Base-by-base conservation (phyloP, 2,113 vertebrate species). In the Saiga tatarica region DNA sequence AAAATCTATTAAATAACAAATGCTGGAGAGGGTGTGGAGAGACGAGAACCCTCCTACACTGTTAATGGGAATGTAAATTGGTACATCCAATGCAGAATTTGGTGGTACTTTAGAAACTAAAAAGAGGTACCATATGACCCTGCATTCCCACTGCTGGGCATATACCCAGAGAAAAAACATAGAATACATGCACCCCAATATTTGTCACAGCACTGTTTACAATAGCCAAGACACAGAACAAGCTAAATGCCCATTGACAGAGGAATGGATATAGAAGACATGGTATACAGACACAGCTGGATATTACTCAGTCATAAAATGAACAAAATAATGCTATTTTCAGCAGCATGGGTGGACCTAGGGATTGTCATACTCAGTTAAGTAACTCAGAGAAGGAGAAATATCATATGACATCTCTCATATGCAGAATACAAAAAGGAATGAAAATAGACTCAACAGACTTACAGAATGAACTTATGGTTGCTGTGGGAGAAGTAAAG, bases 401-500 rank as follows among this genome's bases (percentile, higher is more conserved):
- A 42, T 74, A 42, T 42, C 17, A 5, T 74, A 74, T 74, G 71
- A 25, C 14, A 74, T 42, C 71, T 25, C 36, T 74, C 36, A 74
- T 23, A 42, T 7, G 21, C 71, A 74, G 11, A 74, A 25, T 39
- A 39, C 23, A 74, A 36, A 71, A 71, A 36, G 64, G 9, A 71
- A 71, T 71, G n/a, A 23, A 36, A 71, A 71, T 12, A 71, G 9
- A 71, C 64, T 36, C n/a, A 36, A 12, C 64, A 71, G 64, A 71
- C 19, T 67, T 67, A 36, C 9, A 71, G 64, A 36, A 36, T 71
- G 19, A 36, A 71, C 4, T 36, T 71, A 23, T 3, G n/a, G n/a
- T 36, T 12, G 9, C 64, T 36, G 21, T 0, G 0, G 64, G 64
- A 71, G 9, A 23, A 23, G 64, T 36, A 71, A 36, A 71, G 64